These are phyloP conservation scores for Characodon lateralis DNA, from an alignment of 2,797 vertebrate species.

Conservation along the genomic window DNA sequence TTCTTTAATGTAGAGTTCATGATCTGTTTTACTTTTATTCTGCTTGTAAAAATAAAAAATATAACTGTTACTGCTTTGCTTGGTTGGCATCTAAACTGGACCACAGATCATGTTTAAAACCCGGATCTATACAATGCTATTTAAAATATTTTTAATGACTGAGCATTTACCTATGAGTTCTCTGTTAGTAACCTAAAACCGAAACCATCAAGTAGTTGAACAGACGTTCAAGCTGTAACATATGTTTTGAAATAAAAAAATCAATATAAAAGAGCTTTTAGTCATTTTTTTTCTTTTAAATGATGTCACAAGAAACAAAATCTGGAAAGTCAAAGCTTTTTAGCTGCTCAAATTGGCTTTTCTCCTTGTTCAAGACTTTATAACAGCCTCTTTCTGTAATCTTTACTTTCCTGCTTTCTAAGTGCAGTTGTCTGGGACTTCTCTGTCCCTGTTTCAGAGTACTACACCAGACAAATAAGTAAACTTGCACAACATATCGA, in stretches of 20 bases:
- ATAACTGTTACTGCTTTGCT: not conserved
- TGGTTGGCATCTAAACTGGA: not conserved
- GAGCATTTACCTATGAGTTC: not conserved
- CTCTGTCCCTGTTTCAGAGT: not conserved
- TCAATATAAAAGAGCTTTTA: not conserved
- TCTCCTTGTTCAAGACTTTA: not conserved
- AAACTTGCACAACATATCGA: not conserved
- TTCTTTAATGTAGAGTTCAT: not conserved
- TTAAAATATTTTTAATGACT: not conserved
- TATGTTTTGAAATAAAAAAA: not conserved
- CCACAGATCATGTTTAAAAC: not conserved
- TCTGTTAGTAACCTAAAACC: too few species aligned
- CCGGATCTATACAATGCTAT: not conserved
- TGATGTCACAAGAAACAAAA: not conserved
- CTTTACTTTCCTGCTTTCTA: not conserved
- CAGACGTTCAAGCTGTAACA: too few species aligned
- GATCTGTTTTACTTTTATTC: not conserved
- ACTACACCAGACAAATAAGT: not conserved
- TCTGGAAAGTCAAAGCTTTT: not conserved
- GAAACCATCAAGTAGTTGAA: too few species aligned
- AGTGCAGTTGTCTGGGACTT: not conserved
- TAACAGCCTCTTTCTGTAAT: not conserved
- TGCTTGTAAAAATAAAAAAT: not conserved
- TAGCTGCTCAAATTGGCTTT: not conserved
- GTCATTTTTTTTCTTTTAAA: not conserved